Evolutionary conservation across 2,113 vertebrate genomes (phyloP).

Genomic region (Theristicus caerulescens): DNA sequence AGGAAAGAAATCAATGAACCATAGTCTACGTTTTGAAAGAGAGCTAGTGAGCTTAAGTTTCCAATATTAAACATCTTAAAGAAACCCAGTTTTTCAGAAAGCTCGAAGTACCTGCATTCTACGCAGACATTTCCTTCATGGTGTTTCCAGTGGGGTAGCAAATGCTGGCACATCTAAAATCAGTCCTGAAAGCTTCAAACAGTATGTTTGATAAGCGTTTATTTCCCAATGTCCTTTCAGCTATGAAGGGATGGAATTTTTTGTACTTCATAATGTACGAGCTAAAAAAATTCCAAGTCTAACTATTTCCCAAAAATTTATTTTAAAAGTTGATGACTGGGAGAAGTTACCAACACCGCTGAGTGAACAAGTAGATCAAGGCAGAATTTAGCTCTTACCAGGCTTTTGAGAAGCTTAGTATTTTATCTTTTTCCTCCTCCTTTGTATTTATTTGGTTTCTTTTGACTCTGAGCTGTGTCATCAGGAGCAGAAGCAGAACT

Average conservation of each 20-base stretch:
- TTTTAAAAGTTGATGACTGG: neutral
- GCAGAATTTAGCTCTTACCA: neutral
- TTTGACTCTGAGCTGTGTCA: neutral
- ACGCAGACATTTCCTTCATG: neutral
- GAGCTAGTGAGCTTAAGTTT: conserved; percentile 23
- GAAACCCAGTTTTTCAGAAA: neutral
- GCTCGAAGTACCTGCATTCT: neutral
- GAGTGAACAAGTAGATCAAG: neutral
- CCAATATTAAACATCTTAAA: neutral
- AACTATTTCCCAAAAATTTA: neutral
- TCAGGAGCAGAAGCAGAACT: neutral
- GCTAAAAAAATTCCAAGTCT: neutral
- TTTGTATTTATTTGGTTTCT: neutral
- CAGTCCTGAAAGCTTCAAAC: neutral
- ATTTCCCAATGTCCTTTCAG: neutral
- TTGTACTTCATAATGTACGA: neutral
- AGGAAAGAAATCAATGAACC: conserved; percentile 53
- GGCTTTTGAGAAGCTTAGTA: neutral
- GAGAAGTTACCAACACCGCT: neutral
- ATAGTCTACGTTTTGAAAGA: conserved; percentile 26
- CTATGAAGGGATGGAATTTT: neutral
- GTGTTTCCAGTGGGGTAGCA: neutral
- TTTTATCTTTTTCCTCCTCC: neutral
- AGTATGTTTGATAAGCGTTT: accelerated
- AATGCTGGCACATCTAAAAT: neutral